Percentiles rank a stretch among this genome's conserved stretches.
Conservation (phyloP, 2,113 vertebrate species). For the Plotosus lineatus region DNA sequence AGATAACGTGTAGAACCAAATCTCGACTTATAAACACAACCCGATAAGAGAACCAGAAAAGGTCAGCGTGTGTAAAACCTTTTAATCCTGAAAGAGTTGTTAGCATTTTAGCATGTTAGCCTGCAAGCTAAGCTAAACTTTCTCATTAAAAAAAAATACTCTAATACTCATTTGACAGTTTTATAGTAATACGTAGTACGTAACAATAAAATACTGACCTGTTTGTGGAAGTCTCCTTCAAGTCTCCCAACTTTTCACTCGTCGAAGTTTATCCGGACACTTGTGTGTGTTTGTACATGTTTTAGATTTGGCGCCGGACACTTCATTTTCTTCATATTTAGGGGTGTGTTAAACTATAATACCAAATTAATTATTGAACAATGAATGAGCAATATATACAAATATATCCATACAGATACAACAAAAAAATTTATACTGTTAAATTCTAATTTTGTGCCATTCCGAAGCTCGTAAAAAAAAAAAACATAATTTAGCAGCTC, state of each 20-base stretch:
- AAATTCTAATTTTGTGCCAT: too few species aligned
- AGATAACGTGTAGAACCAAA: background rate
- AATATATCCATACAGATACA: too few species aligned
- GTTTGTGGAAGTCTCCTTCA: background rate
- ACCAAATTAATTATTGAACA: background rate
- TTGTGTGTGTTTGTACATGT: background rate
- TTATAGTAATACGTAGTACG: background rate
- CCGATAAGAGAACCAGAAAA: background rate
- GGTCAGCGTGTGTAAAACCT: background rate
- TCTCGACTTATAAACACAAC: background rate
- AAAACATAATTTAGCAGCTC: too few species aligned
- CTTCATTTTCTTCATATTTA: background rate
- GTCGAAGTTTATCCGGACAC: background rate
- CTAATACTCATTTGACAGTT: background rate
- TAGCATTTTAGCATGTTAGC: background rate
- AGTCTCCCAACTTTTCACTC: background rate
- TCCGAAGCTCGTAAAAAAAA: too few species aligned
- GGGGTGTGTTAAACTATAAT: background rate
- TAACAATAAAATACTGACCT: background rate
- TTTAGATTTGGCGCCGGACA: slow-evolving; percentile 44
- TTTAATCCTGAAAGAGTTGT: background rate
- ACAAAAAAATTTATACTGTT: too few species aligned
- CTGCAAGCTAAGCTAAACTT: background rate
- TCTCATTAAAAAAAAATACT: background rate
- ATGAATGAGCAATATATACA: too few species aligned